phyloP scores from a whole-genome alignment of 2,113 vertebrate species.

The Gallinago media region DNA sequence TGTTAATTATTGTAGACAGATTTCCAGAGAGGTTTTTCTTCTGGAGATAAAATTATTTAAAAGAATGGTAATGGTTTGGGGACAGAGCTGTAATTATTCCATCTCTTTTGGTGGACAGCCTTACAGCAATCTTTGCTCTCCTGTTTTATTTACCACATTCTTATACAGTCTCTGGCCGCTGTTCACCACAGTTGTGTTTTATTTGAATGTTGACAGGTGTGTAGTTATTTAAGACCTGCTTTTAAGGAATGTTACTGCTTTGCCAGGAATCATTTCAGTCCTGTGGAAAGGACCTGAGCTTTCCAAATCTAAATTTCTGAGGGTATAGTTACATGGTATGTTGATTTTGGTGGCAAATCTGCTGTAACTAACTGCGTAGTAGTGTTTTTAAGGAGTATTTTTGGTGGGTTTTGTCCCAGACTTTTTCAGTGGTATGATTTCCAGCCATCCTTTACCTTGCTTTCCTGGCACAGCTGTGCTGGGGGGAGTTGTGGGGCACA shows the following conservation, averaged over 20 bases:
- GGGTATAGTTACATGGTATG: not conserved
- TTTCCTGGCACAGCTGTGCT: not conserved
- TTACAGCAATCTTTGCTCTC: not conserved
- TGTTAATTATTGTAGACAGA: not conserved
- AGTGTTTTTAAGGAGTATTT: not conserved
- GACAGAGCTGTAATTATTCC: not conserved
- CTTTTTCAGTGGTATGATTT: not conserved
- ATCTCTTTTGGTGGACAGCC: not conserved
- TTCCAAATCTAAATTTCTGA: not conserved
- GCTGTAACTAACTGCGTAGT: not conserved
- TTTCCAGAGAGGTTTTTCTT: not conserved
- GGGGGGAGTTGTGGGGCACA: not conserved
- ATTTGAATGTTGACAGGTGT: constrained; percentile 47
- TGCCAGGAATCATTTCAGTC: constrained; percentile 16
- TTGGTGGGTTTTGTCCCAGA: not conserved
- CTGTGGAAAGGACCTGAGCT: not conserved
- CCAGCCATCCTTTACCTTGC: not conserved
- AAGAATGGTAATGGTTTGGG: not conserved
- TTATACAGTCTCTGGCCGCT: not conserved
- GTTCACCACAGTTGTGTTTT: constrained; percentile 4
- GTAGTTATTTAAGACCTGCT: constrained; percentile 40
- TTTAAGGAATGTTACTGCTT: constrained; percentile 23
- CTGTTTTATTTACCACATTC: constrained; percentile 28
- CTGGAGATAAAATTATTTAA: not conserved
- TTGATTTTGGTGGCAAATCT: not conserved